Evolutionary conservation across 2,797 vertebrate genomes (phyloP), one percentile per base, ranked within the genome.

Genomic region (Lateolabrax maculatus): DNA sequence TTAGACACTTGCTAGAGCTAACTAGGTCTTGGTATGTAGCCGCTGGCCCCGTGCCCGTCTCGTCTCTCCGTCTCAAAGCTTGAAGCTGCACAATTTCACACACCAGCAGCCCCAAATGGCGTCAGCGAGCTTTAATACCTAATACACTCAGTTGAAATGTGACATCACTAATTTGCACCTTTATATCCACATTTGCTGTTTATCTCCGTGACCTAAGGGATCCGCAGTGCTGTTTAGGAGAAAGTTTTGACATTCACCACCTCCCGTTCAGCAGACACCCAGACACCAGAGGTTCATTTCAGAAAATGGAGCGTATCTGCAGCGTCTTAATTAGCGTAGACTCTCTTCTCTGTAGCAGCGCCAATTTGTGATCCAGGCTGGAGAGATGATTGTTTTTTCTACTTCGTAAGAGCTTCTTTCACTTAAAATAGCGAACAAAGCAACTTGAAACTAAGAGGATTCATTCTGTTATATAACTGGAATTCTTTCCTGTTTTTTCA

Each of bases 301-400:
- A 39, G 48, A 56, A 64, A 64, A 69, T 5, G 60, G 27, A 25
- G 15, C 5, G 2, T 76, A 55, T 43, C 49, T 48, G 31, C 53
- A 61, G 48, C 2, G 0, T 77, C 73, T 68, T 80, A 71, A 79
- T 79, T 52, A 77, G 84, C 3, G 25, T 39, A 3, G 36, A 48
- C 37, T 71, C 21, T 72, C n/a, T 61, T 27, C 58, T 79, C 8
- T 49, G 63, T 19, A 11, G 65, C 57, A 29, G 77, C 2, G 6
- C 29, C 31, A 77, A 9, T 63, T 77, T 58, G 46, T 56, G 34
- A 63, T 63, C 51, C 27, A n/a, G 29, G 36, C 55, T 53, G 71
- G 15, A 44, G 37, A 49, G 29, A 64, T 64, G 36, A 11, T 49
- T 60, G 25, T 25, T 4, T 52, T 76, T 71, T 21, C 25, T 9